phyloP scores from a whole-genome alignment of 2,113 vertebrate species.

The Oenanthe melanoleuca region DNA sequence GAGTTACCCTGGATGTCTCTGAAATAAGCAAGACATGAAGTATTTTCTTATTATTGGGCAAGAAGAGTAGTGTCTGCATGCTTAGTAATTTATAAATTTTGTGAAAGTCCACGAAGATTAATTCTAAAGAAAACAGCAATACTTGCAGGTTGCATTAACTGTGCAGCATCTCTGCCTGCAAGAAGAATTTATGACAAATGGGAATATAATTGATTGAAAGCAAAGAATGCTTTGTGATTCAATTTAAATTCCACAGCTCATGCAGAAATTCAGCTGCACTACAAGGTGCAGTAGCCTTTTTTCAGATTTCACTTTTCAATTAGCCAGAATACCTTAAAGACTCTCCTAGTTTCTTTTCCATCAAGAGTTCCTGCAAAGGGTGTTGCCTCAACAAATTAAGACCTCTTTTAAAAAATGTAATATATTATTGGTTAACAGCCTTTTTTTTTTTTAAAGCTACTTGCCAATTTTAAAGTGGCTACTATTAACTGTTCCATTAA shows the following conservation, averaged over 20 bases:
- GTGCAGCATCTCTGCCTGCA: neutral
- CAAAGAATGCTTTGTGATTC: neutral
- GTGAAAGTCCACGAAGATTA: neutral
- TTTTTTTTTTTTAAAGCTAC: neutral
- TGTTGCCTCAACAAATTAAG: neutral
- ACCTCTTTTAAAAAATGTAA: neutral
- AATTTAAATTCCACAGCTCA: neutral
- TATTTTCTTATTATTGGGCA: neutral
- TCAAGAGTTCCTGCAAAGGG: neutral
- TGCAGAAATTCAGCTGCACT: neutral
- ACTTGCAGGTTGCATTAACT: neutral
- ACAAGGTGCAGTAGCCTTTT: neutral
- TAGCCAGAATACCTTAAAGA: neutral
- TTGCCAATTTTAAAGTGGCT: constrained; percentile 12
- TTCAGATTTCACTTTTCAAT: neutral
- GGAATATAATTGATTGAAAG: neutral
- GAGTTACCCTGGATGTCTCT: neutral
- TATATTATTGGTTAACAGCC: neutral
- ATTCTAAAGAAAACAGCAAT: neutral
- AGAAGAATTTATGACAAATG: constrained; percentile 3
- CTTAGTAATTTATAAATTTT: neutral
- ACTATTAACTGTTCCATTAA: neutral
- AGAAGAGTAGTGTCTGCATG: neutral
- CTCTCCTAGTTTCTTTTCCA: neutral
- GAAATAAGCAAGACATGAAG: neutral